Evolutionary conservation across 1,140 invertebrate species (phyloP).

Genomic region (Mamestra configurata): DNA sequence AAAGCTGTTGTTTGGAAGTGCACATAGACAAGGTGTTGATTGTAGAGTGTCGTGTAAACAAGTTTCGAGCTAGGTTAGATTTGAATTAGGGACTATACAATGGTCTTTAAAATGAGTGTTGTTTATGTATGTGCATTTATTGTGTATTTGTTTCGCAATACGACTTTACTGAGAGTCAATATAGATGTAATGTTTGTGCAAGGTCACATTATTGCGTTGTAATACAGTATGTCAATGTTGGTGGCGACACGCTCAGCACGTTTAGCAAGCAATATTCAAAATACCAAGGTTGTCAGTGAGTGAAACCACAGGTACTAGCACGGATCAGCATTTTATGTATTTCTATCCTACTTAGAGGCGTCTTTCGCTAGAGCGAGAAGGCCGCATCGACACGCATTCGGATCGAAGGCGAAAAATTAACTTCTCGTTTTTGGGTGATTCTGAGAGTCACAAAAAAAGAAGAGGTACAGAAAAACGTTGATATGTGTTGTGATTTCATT

Average conservation of each 20-base stretch:
- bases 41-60: neutral
- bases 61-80: constrained; percentile 7
- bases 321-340: neutral
- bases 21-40: constrained; percentile 19
- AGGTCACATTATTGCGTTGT: neutral
- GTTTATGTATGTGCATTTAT: constrained; percentile 50
- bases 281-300: neutral
- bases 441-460: no score
- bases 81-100: constrained; percentile 40
- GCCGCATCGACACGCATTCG: no score
- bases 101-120: constrained; percentile 43
- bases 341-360: no score
- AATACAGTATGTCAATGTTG: neutral
- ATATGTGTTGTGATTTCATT: neutral
- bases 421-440: no score
- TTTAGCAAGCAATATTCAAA: neutral
- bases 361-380: no score
- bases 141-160: constrained; percentile 15
- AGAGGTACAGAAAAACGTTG: no score
- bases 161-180: neutral
- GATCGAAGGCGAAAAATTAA: no score
- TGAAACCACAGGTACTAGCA: neutral
- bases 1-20: constrained; percentile 1
- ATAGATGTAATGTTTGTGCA: neutral
- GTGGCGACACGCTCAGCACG: neutral